Percentiles rank a stretch among this genome's conserved stretches.
Evolutionary conservation across 2,113 vertebrate genomes (phyloP).

Genomic region (Tyto alba): DNA sequence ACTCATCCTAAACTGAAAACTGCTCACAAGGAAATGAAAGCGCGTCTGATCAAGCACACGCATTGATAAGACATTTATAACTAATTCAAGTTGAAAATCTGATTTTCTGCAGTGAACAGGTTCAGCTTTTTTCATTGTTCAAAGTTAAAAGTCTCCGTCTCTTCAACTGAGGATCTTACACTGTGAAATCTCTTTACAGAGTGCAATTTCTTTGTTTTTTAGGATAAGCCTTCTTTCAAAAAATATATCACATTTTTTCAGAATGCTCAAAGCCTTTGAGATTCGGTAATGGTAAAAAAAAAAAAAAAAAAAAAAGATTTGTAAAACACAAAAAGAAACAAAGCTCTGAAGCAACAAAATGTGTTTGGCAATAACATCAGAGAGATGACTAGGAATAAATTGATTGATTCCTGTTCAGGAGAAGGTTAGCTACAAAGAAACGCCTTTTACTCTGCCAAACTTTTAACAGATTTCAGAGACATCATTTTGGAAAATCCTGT

Average conservation of each 20-base stretch:
- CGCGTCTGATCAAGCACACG: background rate
- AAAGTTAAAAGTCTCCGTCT: background rate
- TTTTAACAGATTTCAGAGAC: background rate
- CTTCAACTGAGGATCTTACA: accelerated
- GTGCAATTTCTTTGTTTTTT: background rate
- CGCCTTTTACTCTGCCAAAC: background rate
- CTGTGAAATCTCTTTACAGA: background rate
- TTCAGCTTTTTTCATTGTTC: background rate
- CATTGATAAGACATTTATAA: background rate
- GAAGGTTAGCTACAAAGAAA: background rate
- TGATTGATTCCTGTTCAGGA: background rate
- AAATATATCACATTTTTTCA: background rate
- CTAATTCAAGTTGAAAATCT: background rate
- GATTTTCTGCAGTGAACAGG: background rate
- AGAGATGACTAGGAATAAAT: background rate
- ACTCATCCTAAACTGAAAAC: background rate
- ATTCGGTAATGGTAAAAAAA: background rate
- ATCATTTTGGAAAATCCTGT: background rate
- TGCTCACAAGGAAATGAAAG: background rate
- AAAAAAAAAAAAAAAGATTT: background rate
- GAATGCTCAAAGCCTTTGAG: background rate
- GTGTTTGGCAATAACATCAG: background rate
- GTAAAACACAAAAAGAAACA: background rate
- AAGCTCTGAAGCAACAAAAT: background rate
- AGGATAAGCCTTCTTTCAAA: background rate